These are phyloP conservation scores for Pseudomyrmex cubaensis DNA, from an alignment of 1,140 invertebrate genomes.

Conservation along the genomic window DNA sequence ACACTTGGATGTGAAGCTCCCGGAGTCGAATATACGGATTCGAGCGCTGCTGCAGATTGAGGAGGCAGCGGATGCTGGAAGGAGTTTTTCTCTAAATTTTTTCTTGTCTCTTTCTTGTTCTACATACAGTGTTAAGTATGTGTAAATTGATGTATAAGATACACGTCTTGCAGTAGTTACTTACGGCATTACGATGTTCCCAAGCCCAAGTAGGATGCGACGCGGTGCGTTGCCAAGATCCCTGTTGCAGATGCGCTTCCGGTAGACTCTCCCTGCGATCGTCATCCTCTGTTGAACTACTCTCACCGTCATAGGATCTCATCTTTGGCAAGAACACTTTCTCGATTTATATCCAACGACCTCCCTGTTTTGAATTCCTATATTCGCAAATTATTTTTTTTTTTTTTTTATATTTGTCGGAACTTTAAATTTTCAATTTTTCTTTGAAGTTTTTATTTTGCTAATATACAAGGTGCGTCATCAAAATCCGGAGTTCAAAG, in stretches of 20 bases:
- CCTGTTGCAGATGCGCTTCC: constrained; percentile 80
- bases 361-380: background rate
- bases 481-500: background rate
- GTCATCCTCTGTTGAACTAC: constrained; percentile 83
- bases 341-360: background rate
- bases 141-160: background rate
- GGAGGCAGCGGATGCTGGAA: constrained; percentile 77
- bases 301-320: constrained; percentile 84
- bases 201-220: constrained; percentile 83
- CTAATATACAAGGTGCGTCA: background rate
- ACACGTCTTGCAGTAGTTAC: background rate
- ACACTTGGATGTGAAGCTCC: constrained; percentile 77
- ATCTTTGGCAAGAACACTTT: constrained; percentile 68
- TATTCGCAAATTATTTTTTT: constrained; percentile 9
- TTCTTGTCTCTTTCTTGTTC: too few species aligned
- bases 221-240: constrained; percentile 81
- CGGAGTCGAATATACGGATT: constrained; percentile 79
- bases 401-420: background rate
- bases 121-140: background rate
- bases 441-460: background rate
- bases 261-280: constrained; percentile 79
- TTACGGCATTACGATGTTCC: constrained; percentile 81
- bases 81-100: background rate
- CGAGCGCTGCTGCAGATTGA: constrained; percentile 75
- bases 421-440: background rate